Base-by-base conservation (phyloP, 2,113 vertebrate species). In the Aldabrachelys gigantea region DNA sequence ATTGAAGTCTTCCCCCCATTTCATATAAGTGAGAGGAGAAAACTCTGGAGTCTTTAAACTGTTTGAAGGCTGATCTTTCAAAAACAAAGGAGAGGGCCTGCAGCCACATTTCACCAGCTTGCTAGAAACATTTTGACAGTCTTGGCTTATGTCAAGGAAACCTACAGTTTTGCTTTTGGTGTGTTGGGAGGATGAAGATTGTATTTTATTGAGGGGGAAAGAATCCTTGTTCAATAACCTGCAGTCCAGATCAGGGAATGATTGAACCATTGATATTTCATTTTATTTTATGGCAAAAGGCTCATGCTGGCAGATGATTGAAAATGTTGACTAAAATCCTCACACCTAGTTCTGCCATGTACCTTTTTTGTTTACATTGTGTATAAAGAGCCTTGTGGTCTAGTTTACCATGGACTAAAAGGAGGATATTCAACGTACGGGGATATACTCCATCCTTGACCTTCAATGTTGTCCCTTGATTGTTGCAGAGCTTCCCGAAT, bases 51-150 rank as follows among this genome's bases (percentile, higher is more conserved):
- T 87, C 84, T 49, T 86, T 0, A 0, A 80, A 49, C 84, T 84
- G 53, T 87, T 91, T 1, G 53, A 96, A 95, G 94, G 56, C 80
- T 54, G 65, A 92, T 24, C 54, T 89, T 85, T 38, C 80, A 1
- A n/a, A 80, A 59, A 88, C 89, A 49, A 95, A 52, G 54, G 44
- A 93, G 49, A 93, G 87, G 89, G 83, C 92, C 89, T 91, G 57
- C 88, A 90, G 93, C 86, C 87, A 75, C 72, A n/a, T 95, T 87
- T 92, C 87, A 92, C 14, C 80, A 94, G 82, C 87, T 91, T 1
- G 1, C 54, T 44, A 6, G 27, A n/a, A 53, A 84, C 54, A 88
- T 38, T 57, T 94, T 91, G 94, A 79, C 52, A 95, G 83, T 84
- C 35, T 65, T 87, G 59, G 80, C 76, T 82, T 86, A 41, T 81